These are phyloP conservation scores for Melipona quadrifasciata DNA, from an alignment of 1,140 invertebrate genomes.

Conservation along the genomic window DNA sequence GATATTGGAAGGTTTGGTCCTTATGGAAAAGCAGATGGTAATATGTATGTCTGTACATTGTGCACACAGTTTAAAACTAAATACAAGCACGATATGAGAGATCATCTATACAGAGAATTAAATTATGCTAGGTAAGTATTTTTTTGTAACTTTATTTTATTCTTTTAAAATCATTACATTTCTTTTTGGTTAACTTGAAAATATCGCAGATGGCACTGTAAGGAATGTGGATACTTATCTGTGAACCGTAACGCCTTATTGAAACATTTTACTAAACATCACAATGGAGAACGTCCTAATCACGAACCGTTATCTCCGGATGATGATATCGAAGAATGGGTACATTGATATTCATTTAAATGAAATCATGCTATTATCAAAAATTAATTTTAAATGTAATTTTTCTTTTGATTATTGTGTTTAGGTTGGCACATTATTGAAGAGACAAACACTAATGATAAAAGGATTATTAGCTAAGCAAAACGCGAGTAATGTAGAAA, in stretches of 20 bases:
- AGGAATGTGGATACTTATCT: slow-evolving; percentile 72
- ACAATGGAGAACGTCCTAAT: slow-evolving; percentile 63
- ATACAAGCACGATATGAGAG: slow-evolving; percentile 81
- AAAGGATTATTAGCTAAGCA: slow-evolving; percentile 49
- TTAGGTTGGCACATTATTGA: slow-evolving; percentile 69
- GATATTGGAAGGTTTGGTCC: slow-evolving; percentile 69
- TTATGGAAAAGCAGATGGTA: slow-evolving; percentile 77
- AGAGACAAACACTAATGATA: slow-evolving; percentile 66
- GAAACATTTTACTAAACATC: slow-evolving; percentile 74
- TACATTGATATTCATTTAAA: slow-evolving; percentile 49
- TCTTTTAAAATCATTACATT: neutral
- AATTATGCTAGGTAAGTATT: slow-evolving; percentile 80
- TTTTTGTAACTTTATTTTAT: neutral
- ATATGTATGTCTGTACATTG: slow-evolving; percentile 81
- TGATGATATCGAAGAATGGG: slow-evolving; percentile 76
- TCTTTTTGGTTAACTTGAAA: neutral
- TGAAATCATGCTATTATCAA: neutral
- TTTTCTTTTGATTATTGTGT: neutral
- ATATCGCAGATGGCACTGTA: slow-evolving; percentile 71
- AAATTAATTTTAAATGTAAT: neutral
- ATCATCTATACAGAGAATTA: slow-evolving; percentile 83
- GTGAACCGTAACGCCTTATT: slow-evolving; percentile 69
- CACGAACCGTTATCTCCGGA: slow-evolving; percentile 69
- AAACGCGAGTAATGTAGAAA: neutral
- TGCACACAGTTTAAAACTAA: slow-evolving; percentile 82